Base-by-base conservation (phyloP, 2,113 vertebrate species). In the Ictalurus punctatus region DNA sequence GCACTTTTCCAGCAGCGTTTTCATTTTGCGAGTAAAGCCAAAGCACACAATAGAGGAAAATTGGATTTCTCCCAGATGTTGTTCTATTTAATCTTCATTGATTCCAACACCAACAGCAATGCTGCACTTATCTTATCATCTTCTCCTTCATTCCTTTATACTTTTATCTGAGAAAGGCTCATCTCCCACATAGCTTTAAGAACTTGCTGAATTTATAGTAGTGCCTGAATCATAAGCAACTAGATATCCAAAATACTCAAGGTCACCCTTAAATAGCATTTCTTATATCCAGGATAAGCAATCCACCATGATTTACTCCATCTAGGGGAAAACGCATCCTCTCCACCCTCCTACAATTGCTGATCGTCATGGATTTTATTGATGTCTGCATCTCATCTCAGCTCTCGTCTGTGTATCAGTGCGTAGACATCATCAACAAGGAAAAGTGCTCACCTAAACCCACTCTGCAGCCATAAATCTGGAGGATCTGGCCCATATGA, bases 391-490 rank as follows among this genome's bases (percentile, higher is more conserved):
- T 91, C 93, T 94, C 94, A 93, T 94, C 93, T 91, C 87, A 86
- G 59, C 78, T 30, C 65, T 86, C 93, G 94, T 93, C 92, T 90
- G 93, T 86, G 90, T 92, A 94, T 94, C 93, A 93, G 92, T 91
- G 93, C 93, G 92, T 94, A 95, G 94, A 93, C 93, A 95, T 95
- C 93, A 95, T 90, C 89, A 87, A 86, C 84, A 85, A 91, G 88
- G 92, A 90, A 93, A 92, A 91, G 90, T 91, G 91, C 92, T 93
- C 93, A 93, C 91, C 94, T 93, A 91, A 94, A 93, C 93, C 94
- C 92, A 91, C 87, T 91, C 88, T 88, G 84, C 86, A 89, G 92
- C 91, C 92, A 95, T 96, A 95, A 95, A 95, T 96, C 95, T 94
- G 91, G 91, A 95, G 93, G 92, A 92, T 92, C 93, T 92, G 92